Conservation (phyloP, 2,113 vertebrate species). For the Pseudorectes ferrugineus region DNA sequence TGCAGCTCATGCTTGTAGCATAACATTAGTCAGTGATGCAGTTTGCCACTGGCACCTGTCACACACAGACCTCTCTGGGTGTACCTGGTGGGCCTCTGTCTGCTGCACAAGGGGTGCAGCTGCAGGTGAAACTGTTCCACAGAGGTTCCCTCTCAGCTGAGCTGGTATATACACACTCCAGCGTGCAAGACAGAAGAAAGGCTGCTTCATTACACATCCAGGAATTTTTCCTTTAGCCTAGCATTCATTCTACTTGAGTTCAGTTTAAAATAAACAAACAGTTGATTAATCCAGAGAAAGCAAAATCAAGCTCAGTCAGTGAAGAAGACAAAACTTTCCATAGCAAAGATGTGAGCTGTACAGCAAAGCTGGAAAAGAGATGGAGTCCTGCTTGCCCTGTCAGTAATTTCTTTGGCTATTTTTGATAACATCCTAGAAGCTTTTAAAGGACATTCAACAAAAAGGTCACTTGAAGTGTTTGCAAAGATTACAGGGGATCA, state of each 20-base stretch:
- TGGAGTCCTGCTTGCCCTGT: neutral
- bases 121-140: neutral
- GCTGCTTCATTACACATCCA: neutral
- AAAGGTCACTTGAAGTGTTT: slow-evolving; percentile 70
- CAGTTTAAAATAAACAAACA: neutral
- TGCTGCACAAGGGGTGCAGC: neutral
- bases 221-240: neutral
- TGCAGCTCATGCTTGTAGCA: accelerated
- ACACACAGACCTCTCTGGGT: accelerated
- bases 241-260: neutral
- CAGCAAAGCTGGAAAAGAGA: neutral
- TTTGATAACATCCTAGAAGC: slow-evolving; percentile 42
- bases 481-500: slow-evolving; percentile 70
- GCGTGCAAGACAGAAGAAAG: accelerated
- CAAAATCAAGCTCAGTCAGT: neutral
- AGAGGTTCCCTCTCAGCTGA: neutral
- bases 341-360: neutral
- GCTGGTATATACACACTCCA: accelerated
- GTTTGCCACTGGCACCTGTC: too few species aligned
- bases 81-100: accelerated
- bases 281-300: neutral
- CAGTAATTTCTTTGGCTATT: slow-evolving; percentile 5
- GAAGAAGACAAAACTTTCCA: neutral
- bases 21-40: neutral
- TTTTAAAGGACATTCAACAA: slow-evolving; percentile 67